Evolutionary conservation across 2,113 vertebrate genomes (phyloP), one percentile per base, ranked within the genome.

Genomic region (Otolemur garnettii): DNA sequence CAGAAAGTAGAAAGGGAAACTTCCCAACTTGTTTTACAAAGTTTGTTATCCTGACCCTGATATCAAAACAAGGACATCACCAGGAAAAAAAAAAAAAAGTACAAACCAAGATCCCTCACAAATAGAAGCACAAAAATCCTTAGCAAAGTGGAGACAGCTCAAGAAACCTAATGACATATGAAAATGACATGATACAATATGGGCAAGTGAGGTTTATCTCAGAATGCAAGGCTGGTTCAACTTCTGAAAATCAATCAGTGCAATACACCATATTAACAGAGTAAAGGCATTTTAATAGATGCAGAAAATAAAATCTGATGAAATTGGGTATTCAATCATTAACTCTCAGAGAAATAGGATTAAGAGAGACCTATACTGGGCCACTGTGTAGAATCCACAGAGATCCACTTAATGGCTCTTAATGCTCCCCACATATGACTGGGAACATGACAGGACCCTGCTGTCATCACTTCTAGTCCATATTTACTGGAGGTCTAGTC

Each of bases 321-420:
- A 19, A 68, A 83, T 21, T 60, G 11, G 71, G 59, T 22, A 19
- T 4, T n/a, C 33, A 21, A 22, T 22, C 69, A 4, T 0, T n/a
- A 55, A 18, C 6, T 28, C 57, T 21, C 33, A 2, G 82, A 17
- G 38, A 55, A 38, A 5, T 6, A 0, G 28, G 26, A 4, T 18
- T 0, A 72, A 53, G 74, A 28, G 35, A 26, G 95, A 74, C 53
- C 50, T 2, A 13, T 0, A 0, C 0, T 4, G 7, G 11, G 30
- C 5, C 5, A 4, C 2, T 2, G 0, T 0, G 12, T 53, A 6
- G 55, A 13, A 38, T 8, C 33, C 7, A 0, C 0, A 13, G 26
- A 53, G 0, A 1, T 8, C 53, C 0, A 1, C 24, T 24, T 26
- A 60, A 10, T 2, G 18, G 57, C 0, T 38, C 35, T 4, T 5